Conservation (phyloP, 2,888 invertebrate genomes). For the Hipparchia sbordonii region DNA sequence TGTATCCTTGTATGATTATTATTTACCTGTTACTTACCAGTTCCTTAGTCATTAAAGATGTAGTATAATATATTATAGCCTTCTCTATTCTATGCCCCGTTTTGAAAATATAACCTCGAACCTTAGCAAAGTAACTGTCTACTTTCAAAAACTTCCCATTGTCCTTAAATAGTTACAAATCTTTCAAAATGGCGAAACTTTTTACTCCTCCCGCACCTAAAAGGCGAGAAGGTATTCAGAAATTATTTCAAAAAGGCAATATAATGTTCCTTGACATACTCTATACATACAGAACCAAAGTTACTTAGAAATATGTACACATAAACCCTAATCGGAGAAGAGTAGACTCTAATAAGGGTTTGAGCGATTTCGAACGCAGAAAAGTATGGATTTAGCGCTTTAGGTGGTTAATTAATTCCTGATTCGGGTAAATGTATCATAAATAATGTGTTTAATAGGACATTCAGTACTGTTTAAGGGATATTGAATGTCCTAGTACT, state of each 20-base stretch:
- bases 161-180: slow-evolving; percentile 12
- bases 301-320: slow-evolving; percentile 27
- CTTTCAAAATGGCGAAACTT: slow-evolving; percentile 10
- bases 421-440: slow-evolving; percentile 15
- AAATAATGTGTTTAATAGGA: slow-evolving; percentile 13
- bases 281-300: slow-evolving; percentile 20
- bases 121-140: background rate
- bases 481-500: background rate
- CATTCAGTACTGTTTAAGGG: background rate
- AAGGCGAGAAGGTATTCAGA: slow-evolving; percentile 18
- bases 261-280: slow-evolving; percentile 18
- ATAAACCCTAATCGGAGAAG: slow-evolving; percentile 21
- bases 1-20: background rate
- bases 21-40: background rate
- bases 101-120: slow-evolving; percentile 15
- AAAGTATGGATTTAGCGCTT: slow-evolving; percentile 7
- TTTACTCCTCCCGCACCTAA: slow-evolving; percentile 7
- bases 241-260: slow-evolving; percentile 27
- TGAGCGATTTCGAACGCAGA: slow-evolving; percentile 9
- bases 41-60: background rate
- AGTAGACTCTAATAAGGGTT: slow-evolving; percentile 17
- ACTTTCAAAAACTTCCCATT: slow-evolving; percentile 23
- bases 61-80: background rate
- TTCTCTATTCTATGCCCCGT: background rate
- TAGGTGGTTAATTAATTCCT: slow-evolving; percentile 16